Percentiles rank a stretch among this genome's conserved stretches.
These are phyloP conservation scores for Schlechtendalia chinensis DNA, from an alignment of 1,140 invertebrate species.

Conservation along the genomic window DNA sequence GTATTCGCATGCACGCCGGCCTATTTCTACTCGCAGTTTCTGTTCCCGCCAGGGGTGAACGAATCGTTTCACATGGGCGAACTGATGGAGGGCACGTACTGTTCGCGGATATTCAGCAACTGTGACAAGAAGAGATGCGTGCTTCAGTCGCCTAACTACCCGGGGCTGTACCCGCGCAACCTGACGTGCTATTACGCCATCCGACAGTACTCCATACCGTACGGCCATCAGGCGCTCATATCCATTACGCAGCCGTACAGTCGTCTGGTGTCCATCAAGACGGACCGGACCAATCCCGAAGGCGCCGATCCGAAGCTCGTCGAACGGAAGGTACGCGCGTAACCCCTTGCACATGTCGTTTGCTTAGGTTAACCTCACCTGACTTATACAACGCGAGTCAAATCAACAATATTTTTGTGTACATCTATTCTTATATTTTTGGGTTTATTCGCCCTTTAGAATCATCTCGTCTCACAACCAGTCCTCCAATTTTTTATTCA, in stretches of 20 bases:
- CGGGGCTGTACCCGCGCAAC: slow-evolving; percentile 85
- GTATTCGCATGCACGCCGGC: too few relatives aligned
- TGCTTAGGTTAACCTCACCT: too few relatives aligned
- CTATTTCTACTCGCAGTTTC: too few relatives aligned
- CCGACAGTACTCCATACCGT: slow-evolving; percentile 74
- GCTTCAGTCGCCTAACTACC: slow-evolving; percentile 87
- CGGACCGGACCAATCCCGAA: slow-evolving; percentile 51
- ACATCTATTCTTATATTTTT: too few relatives aligned
- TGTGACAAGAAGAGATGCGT: slow-evolving; percentile 82
- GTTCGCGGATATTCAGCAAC: slow-evolving; percentile 83
- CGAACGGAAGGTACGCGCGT: slow-evolving; percentile 33
- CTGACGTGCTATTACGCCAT: slow-evolving; percentile 85
- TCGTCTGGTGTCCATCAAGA: slow-evolving; percentile 67
- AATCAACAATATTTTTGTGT: too few relatives aligned
- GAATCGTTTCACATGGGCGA: slow-evolving; percentile 69
- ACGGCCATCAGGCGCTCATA: slow-evolving; percentile 80
- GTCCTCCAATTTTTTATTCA: too few relatives aligned
- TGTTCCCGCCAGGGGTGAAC: slow-evolving; percentile 25
- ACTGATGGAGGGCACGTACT: slow-evolving; percentile 83
- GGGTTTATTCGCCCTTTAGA: too few relatives aligned
- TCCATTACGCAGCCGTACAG: slow-evolving; percentile 78
- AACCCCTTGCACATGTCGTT: too few relatives aligned
- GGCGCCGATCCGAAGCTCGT: slow-evolving; percentile 1
- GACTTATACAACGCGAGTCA: too few relatives aligned
- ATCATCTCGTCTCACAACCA: too few relatives aligned